phyloP scores from a whole-genome alignment of 2,888 invertebrate species.

The Papilio protenor region DNA sequence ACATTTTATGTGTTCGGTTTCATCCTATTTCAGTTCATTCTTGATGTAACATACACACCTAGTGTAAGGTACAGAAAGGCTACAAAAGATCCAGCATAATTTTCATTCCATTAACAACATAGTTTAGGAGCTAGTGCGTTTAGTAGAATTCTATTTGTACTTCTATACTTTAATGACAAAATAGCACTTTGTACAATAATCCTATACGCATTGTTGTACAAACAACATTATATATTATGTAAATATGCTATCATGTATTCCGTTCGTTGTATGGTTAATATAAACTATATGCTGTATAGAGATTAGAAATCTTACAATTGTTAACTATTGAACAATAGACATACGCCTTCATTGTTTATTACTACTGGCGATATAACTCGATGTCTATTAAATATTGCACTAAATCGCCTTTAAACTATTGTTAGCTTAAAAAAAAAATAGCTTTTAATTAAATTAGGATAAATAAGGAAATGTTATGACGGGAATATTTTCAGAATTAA shows the following conservation, averaged over 20 bases:
- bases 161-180: slow-evolving; percentile 1
- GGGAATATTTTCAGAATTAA: background rate
- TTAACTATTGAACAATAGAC: slow-evolving; percentile 6
- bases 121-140: background rate
- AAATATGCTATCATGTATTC: background rate
- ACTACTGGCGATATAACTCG: background rate
- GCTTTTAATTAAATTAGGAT: background rate
- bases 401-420: background rate
- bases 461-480: background rate
- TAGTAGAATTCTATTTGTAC: background rate
- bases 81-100: too few species aligned
- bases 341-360: background rate
- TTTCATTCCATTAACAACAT: background rate
- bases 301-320: slow-evolving; percentile 9
- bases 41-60: too few species aligned
- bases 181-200: background rate
- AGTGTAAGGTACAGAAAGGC: too few species aligned
- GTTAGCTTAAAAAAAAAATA: background rate
- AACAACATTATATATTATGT: background rate
- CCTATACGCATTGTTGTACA: background rate
- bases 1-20: too few species aligned
- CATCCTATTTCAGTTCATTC: too few species aligned
- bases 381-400: background rate
- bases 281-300: background rate
- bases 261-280: slow-evolving; percentile 10